phyloP scores from a whole-genome alignment of 2,113 vertebrate genomes.

The Corvus moneduloides region DNA sequence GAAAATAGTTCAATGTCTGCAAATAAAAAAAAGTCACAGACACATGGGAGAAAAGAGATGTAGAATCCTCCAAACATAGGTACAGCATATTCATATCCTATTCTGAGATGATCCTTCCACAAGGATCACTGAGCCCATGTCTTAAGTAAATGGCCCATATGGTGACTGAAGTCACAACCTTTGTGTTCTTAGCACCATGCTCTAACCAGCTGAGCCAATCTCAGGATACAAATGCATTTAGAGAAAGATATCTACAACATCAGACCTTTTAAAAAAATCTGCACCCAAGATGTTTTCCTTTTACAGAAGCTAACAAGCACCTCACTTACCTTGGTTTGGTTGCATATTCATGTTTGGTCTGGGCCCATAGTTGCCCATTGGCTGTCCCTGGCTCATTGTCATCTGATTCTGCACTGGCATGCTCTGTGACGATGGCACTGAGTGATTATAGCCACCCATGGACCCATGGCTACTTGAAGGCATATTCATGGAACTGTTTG shows the following conservation, averaged over 20 bases:
- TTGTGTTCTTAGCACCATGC: neutral
- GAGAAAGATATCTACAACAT: neutral
- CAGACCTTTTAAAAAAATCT: neutral
- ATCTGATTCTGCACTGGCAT: conserved; percentile 94
- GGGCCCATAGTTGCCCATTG: conserved; percentile 93
- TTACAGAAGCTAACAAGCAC: neutral
- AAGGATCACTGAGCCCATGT: fast-evolving
- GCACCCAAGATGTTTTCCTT: neutral
- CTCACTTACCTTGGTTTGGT: conserved; percentile 88
- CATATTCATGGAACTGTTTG: conserved; percentile 92
- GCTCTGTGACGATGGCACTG: conserved; percentile 91
- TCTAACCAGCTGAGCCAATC: neutral
- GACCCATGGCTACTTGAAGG: conserved; percentile 92
- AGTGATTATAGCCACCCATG: conserved; percentile 95
- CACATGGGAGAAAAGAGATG: neutral
- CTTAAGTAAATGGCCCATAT: neutral
- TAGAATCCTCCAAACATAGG: neutral
- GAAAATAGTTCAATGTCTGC: neutral
- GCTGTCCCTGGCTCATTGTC: conserved; percentile 95
- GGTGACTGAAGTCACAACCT: neutral
- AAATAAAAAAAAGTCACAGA: neutral
- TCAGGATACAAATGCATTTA: neutral
- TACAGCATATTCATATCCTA: neutral
- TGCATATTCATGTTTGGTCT: conserved; percentile 98
- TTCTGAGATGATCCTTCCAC: neutral